Evolutionary conservation across 2,888 invertebrate species (phyloP).

Genomic region (Tiphia femorata): DNA sequence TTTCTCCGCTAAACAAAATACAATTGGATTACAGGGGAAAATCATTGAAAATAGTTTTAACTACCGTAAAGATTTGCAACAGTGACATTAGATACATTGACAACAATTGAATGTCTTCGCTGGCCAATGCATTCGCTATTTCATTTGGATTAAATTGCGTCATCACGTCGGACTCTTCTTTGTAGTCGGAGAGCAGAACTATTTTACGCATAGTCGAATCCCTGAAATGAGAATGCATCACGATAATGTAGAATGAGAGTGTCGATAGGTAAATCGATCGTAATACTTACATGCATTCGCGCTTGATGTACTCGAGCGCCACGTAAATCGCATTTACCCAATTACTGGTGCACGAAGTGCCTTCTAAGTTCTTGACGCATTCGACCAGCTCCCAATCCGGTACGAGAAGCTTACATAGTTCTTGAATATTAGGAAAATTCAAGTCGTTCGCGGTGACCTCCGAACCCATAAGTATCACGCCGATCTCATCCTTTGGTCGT

Average conservation of each 20-base stretch:
- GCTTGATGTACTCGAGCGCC: constrained; percentile 32
- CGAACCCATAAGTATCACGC: constrained; percentile 46
- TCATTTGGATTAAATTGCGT: constrained; percentile 26
- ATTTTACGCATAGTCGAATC: constrained; percentile 21
- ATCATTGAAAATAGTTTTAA: not conserved
- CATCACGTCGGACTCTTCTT: constrained; percentile 38
- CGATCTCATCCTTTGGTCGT: constrained; percentile 46
- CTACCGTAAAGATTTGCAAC: not conserved
- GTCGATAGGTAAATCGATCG: not conserved
- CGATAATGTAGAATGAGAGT: not conserved
- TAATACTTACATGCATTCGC: constrained; percentile 34
- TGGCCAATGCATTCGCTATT: constrained; percentile 23
- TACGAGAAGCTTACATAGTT: constrained; percentile 27
- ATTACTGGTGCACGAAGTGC: constrained; percentile 27
- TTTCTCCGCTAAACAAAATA: constrained; percentile 38
- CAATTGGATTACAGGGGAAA: not conserved
- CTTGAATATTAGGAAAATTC: constrained; percentile 33
- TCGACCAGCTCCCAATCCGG: constrained; percentile 45
- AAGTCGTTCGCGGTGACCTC: constrained; percentile 33
- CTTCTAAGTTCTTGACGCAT: constrained; percentile 27
- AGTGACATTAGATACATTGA: constrained; percentile 44
- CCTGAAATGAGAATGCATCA: constrained; percentile 6
- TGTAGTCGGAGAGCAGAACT: constrained; percentile 48
- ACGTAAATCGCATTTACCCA: constrained; percentile 49
- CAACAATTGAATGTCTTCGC: constrained; percentile 26